Percentiles rank a stretch among this genome's conserved stretches.
Evolutionary conservation across 2,888 invertebrate species (phyloP).

Genomic region (Globia sparganii): DNA sequence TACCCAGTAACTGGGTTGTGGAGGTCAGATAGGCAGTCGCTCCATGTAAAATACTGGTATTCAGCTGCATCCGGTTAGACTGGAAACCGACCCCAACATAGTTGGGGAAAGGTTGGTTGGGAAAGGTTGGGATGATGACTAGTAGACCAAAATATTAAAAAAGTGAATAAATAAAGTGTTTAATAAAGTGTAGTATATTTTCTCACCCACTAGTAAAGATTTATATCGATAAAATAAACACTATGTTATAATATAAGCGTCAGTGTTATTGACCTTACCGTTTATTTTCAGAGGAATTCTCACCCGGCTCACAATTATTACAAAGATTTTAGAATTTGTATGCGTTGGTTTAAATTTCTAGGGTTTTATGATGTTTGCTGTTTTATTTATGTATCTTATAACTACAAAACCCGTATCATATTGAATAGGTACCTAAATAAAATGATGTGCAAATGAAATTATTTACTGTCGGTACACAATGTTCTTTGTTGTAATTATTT

Average conservation of each 20-base stretch:
- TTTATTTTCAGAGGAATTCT: constrained; percentile 72
- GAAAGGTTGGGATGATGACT: too few relatives aligned
- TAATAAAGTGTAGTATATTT: constrained; percentile 37
- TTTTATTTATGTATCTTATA: not conserved
- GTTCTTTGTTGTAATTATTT: not conserved
- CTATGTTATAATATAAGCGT: constrained; percentile 59
- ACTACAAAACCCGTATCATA: constrained; percentile 16
- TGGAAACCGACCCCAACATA: too few relatives aligned
- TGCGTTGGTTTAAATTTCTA: constrained; percentile 40
- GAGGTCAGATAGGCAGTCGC: too few relatives aligned
- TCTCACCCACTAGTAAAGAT: constrained; percentile 53
- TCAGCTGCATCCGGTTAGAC: too few relatives aligned
- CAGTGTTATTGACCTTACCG: constrained; percentile 73
- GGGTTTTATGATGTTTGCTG: constrained; percentile 12
- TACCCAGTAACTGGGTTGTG: too few relatives aligned
- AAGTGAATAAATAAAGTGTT: too few relatives aligned
- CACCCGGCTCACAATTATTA: constrained; percentile 49
- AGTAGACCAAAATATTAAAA: constrained; percentile 36
- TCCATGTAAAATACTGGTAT: too few relatives aligned
- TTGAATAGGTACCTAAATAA: not conserved
- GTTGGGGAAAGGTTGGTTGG: too few relatives aligned
- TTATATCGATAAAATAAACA: constrained; percentile 70
- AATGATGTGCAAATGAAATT: not conserved
- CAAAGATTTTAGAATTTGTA: constrained; percentile 42
- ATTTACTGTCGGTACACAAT: not conserved